These are phyloP conservation scores for Calidris pugnax DNA, from an alignment of 2,113 vertebrate species.

Conservation along the genomic window DNA sequence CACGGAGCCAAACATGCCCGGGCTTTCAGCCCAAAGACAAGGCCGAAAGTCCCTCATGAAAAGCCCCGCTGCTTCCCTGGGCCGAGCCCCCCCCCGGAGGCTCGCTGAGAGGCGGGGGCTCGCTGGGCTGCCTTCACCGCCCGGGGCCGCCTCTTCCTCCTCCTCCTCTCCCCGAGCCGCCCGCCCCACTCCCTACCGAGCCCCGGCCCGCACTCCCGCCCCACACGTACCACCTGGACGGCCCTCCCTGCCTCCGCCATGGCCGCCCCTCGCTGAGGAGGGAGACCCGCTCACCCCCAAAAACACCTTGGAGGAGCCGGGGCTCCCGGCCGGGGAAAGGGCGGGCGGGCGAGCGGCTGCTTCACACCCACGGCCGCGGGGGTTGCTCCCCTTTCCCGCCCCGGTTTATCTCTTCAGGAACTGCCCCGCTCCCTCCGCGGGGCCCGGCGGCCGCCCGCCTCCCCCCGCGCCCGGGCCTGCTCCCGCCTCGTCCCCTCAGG, in stretches of 20 bases:
- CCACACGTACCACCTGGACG: constrained; percentile 34
- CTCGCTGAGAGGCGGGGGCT: rapidly evolving
- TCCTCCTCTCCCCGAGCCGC: not conserved
- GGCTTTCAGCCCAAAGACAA: rapidly evolving
- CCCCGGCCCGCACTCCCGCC: not conserved
- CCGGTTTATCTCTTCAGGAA: not conserved
- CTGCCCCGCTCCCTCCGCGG: not conserved
- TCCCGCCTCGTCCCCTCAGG: not conserved
- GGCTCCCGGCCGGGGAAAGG: not conserved
- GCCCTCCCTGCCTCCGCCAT: not conserved
- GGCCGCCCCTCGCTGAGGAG: not conserved
- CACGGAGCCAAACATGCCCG: rapidly evolving
- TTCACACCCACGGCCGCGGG: not conserved
- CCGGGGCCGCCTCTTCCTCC: not conserved
- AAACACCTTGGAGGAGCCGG: too few species aligned
- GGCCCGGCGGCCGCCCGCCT: not conserved
- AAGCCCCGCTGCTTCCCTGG: not conserved
- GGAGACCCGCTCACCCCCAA: not conserved
- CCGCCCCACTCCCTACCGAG: not conserved
- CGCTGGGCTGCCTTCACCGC: not conserved
- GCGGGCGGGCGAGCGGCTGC: too few species aligned
- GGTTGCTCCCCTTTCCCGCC: not conserved
- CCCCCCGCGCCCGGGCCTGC: too few species aligned
- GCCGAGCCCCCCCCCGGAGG: not conserved
- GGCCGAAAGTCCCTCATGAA: not conserved